A percentile compares a stretch with the other conserved stretches of the same genome.
Conservation (phyloP, 2,113 vertebrate species). For the Ancistrus triradiatus region DNA sequence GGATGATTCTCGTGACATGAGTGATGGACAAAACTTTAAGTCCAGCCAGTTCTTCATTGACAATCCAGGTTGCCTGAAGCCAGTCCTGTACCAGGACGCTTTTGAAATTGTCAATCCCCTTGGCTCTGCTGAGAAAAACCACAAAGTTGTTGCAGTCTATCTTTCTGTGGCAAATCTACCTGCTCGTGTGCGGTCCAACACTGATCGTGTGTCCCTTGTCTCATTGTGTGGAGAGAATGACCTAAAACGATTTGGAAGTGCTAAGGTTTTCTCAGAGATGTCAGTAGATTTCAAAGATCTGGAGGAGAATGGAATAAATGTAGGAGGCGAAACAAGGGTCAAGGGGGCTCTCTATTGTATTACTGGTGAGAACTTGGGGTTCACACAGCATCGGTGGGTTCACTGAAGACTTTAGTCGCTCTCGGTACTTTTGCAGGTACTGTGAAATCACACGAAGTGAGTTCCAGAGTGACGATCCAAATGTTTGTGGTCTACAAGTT, state of each 20-base stretch:
- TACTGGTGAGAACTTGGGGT: slow-evolving; percentile 3
- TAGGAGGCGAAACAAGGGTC: not conserved
- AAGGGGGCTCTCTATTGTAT: not conserved
- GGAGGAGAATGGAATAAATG: slow-evolving; percentile 28
- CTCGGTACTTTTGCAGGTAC: not conserved
- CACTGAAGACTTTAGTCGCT: slow-evolving; percentile 1
- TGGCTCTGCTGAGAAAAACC: slow-evolving; percentile 33
- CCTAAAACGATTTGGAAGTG: slow-evolving; percentile 39
- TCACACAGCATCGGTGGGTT: too few relatives aligned
- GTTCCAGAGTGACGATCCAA: slow-evolving; percentile 36
- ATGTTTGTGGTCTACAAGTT: slow-evolving; percentile 36
- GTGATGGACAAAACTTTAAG: slow-evolving; percentile 37
- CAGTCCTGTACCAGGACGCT: slow-evolving; percentile 41
- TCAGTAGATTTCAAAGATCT: slow-evolving; percentile 40
- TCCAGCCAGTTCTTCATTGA: slow-evolving; percentile 35
- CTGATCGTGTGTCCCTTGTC: slow-evolving; percentile 36
- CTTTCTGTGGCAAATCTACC: slow-evolving; percentile 40
- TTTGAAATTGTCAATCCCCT: slow-evolving; percentile 44
- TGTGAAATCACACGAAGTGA: too few relatives aligned
- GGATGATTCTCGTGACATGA: slow-evolving; percentile 33
- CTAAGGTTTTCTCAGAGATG: slow-evolving; percentile 41
- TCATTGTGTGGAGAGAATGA: slow-evolving; percentile 41
- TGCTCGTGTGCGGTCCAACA: not conserved
- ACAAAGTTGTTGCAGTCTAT: slow-evolving; percentile 45
- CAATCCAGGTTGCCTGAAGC: slow-evolving; percentile 42